Evolutionary conservation across 2,888 invertebrate species (phyloP).

Genomic region (Eurois occulta): DNA sequence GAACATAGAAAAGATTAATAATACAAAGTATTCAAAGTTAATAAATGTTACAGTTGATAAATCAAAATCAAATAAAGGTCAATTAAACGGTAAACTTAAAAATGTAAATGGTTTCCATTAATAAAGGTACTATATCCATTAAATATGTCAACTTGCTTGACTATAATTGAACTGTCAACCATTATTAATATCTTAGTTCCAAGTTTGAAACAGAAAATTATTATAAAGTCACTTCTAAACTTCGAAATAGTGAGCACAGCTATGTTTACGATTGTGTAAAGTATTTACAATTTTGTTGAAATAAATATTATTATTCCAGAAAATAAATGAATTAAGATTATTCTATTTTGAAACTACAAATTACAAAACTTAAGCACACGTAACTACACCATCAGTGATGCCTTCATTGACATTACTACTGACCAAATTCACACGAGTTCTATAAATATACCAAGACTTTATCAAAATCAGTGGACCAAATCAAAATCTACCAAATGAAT

Average conservation of each 20-base stretch:
- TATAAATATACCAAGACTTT: slow-evolving; percentile 27
- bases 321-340: neutral
- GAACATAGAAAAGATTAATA: slow-evolving; percentile 49
- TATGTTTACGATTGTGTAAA: neutral
- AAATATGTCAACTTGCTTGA: neutral
- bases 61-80: neutral
- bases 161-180: slow-evolving; percentile 24
- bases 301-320: neutral
- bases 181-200: neutral
- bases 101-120: neutral
- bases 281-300: neutral
- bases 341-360: neutral
- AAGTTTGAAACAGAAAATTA: neutral
- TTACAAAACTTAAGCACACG: neutral
- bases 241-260: neutral
- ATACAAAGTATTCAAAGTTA: neutral
- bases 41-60: neutral
- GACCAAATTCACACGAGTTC: slow-evolving; percentile 45
- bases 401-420: slow-evolving; percentile 2
- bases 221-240: neutral
- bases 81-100: neutral
- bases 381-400: neutral
- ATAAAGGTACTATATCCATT: neutral
- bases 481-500: slow-evolving; percentile 35
- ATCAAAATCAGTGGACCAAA: slow-evolving; percentile 41